These are phyloP conservation scores for Misgurnus mizolepis DNA, from an alignment of 2,113 vertebrate species.

Conservation along the genomic window DNA sequence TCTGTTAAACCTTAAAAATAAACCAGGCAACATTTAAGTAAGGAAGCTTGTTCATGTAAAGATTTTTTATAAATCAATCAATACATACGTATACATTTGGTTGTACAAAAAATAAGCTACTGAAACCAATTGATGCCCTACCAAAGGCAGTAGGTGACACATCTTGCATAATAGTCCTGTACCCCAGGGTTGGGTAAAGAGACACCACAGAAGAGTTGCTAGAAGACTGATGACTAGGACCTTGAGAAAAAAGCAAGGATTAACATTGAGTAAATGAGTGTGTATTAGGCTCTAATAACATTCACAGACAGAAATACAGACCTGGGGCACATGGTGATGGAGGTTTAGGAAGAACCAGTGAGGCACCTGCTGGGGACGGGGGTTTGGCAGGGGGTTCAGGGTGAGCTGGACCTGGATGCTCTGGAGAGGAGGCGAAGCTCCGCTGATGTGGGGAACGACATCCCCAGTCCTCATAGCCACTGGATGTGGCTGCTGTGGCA, in stretches of 20 bases:
- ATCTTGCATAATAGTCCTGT: slow-evolving; percentile 91
- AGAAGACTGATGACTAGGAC: slow-evolving; percentile 81
- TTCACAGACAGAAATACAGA: slow-evolving; percentile 7
- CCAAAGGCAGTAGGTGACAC: slow-evolving; percentile 92
- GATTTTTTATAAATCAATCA: neutral
- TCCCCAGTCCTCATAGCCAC: slow-evolving; percentile 86
- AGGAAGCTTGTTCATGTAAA: neutral
- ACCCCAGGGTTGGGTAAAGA: slow-evolving; percentile 82
- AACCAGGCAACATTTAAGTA: neutral
- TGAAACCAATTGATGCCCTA: slow-evolving; percentile 59
- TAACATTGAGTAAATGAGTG: neutral
- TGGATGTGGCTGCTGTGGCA: slow-evolving; percentile 84
- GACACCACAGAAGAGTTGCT: slow-evolving; percentile 72
- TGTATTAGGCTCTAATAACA: neutral
- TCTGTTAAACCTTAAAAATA: slow-evolving; percentile 81
- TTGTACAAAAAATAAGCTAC: neutral
- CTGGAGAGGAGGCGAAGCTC: slow-evolving; percentile 76
- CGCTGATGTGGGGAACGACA: slow-evolving; percentile 84
- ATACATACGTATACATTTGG: neutral
- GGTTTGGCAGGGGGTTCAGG: slow-evolving; percentile 75
- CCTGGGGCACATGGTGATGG: slow-evolving; percentile 50
- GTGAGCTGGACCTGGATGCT: slow-evolving; percentile 78
- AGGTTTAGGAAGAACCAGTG: slow-evolving; percentile 68
- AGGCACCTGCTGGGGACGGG: slow-evolving; percentile 79
- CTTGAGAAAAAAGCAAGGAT: slow-evolving; percentile 60